Evolutionary conservation across 2,888 invertebrate species (phyloP).

Genomic region (Quadroppia sp.): DNA sequence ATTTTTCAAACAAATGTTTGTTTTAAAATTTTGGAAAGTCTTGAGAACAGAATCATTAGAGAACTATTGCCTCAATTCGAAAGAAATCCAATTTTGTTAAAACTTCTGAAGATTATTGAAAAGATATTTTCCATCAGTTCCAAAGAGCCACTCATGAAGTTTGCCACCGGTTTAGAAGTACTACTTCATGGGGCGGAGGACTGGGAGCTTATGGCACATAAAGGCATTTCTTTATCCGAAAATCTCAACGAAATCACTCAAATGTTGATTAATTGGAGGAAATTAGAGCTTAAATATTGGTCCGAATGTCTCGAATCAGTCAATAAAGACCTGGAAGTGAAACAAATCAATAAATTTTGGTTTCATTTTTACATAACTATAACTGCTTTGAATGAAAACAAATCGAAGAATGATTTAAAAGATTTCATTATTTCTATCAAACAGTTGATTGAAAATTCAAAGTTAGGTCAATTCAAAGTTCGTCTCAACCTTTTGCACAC

Average conservation of each 20-base stretch:
- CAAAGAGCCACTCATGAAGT: constrained; percentile 76
- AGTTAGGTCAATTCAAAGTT: constrained; percentile 74
- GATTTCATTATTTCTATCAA: constrained; percentile 63
- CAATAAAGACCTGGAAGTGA: constrained; percentile 23
- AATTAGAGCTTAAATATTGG: constrained; percentile 68
- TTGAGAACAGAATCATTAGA: constrained; percentile 60
- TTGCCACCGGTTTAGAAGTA: constrained; percentile 83
- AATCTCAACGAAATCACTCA: constrained; percentile 70
- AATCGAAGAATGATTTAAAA: not conserved
- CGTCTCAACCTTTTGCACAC: constrained; percentile 71
- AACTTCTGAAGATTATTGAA: constrained; percentile 50
- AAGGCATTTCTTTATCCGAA: constrained; percentile 71
- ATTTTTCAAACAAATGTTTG: constrained; percentile 71
- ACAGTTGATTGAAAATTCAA: constrained; percentile 75
- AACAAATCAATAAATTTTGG: constrained; percentile 71
- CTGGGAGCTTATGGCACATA: constrained; percentile 88
- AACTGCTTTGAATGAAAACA: constrained; percentile 59
- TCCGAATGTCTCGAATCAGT: constrained; percentile 47
- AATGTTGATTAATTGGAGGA: constrained; percentile 84
- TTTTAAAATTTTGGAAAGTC: constrained; percentile 63
- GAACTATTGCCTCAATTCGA: constrained; percentile 74
- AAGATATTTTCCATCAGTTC: constrained; percentile 63
- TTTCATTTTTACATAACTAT: constrained; percentile 74
- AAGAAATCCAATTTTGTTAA: constrained; percentile 76
- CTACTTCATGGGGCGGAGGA: constrained; percentile 70